Evolutionary conservation across 2,113 vertebrate genomes (phyloP), one percentile per base, ranked within the genome.

Genomic region (Brachyhypopomus gauderio): DNA sequence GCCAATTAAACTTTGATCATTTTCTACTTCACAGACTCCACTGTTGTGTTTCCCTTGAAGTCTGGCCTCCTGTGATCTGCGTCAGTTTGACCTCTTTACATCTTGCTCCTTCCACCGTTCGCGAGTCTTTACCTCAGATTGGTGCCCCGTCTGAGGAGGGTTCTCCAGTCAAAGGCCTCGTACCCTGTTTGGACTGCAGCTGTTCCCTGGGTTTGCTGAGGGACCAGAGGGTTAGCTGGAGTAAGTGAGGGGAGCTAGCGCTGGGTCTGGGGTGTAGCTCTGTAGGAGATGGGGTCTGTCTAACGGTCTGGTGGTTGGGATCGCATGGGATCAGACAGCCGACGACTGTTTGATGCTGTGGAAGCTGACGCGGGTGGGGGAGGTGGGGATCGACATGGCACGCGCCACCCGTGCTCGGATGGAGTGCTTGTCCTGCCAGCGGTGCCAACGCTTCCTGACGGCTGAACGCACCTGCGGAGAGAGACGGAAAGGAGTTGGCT

Each of bases 301-400:
- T 30, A 55, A 66, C 34, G 36, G 9, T 8, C 4, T 75, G 52
- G 23, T 23, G 17, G 11, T 76, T 14, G 7, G 12, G 25, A 58
- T 79, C 36, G 27, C 34, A n/a, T 62, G n/a, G 19, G 25, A 67
- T 87, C 80, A 87, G 69, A 87, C 78, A 5, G 86, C 83, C 0
- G 86, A 87, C 0, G 96, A 98, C 87, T 98, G 97, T 89, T 98
- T 98, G 95, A 98, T 97, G 93, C 97, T 98, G 92, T 99, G 97
- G 79, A 99, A 98, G 91, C 97, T 99, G 92, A 99, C 93, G 0
- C 96, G 94, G 3, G 97, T 98, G 0, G 98, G 97, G 1, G 98
- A 99, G 0, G 97, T 99, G 83, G 96, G 98, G 86, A 99, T 98
- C 89, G 98, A 99, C 97, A 99, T 97, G 85, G 98, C 96, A 0